Evolutionary conservation across 2,888 invertebrate species (phyloP), one percentile per base, ranked within the genome.

Genomic region (Nasonia oneida): DNA sequence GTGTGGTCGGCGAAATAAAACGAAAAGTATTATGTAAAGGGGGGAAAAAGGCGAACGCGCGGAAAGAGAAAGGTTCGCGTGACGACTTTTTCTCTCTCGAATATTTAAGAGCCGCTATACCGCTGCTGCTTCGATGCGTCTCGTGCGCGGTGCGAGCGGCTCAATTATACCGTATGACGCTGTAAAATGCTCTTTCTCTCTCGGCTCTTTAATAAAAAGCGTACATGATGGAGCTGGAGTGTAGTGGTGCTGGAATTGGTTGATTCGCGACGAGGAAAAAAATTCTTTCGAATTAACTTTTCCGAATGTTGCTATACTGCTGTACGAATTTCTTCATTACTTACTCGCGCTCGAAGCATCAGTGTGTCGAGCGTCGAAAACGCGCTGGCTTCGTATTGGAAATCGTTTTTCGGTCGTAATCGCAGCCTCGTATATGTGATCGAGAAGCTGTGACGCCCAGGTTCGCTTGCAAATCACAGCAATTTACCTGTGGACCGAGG

Each of bases 401-500:
- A 78, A 78, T 67, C 42, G 39, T 14, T 39, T n/a, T n/a, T 47
- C 50, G 18, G 1, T 1, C 47, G 23, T 6, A 67, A n/a, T 15
- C 29, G 10, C 10, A 33, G 18, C n/a, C 14, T 50, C 8, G 15
- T 33, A 47, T 29, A 47, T 29, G 67, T n/a, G 42, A 64, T 64
- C 10, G 75, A 81, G 12, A 5, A 50, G 14, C 2, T 42, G n/a
- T 23, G 14, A n/a, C 29, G 42, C 74, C 5, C 29, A 50, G 61
- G 70, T 70, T 70, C 37, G 23, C 67, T 70, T 53, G 75, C 70
- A 70, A 61, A 76, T 70, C 53, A 5, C 67, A 53, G 76, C 76
- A 76, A 70, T 82, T 82, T 82, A 39, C 64, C 39, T 76, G 37
- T 23, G 53, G 37, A 82, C 39, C 39, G 50, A 82, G 12, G 39